These are phyloP conservation scores for Drymonia ruficornis DNA, from an alignment of 2,888 invertebrate species.

Conservation along the genomic window DNA sequence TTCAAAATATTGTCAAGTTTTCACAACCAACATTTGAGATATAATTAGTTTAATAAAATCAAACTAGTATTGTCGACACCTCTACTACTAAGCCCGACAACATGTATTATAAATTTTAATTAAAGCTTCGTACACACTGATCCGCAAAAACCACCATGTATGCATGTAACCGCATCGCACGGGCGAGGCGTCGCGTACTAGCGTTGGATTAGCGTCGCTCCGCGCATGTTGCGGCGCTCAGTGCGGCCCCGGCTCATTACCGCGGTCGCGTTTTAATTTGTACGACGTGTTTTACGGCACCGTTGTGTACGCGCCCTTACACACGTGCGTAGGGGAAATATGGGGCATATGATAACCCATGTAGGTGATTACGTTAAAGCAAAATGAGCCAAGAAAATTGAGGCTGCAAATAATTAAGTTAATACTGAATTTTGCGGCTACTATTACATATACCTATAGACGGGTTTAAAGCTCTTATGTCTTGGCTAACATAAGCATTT, in stretches of 20 bases:
- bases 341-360: constrained; percentile 33
- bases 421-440: neutral
- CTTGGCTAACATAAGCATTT: too few relatives aligned
- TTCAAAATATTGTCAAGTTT: too few relatives aligned
- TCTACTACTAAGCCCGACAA: neutral
- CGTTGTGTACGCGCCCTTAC: constrained; percentile 47
- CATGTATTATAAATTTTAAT: constrained; percentile 44
- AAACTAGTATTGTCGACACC: neutral
- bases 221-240: constrained; percentile 52
- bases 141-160: constrained; percentile 45
- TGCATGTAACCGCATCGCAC: constrained; percentile 45
- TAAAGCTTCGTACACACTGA: constrained; percentile 44
- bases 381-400: constrained; percentile 36
- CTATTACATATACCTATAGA: too few relatives aligned
- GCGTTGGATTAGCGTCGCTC: constrained; percentile 36
- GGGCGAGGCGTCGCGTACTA: constrained; percentile 30
- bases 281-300: constrained; percentile 66
- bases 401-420: neutral
- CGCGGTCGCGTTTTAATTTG: constrained; percentile 79
- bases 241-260: constrained; percentile 60
- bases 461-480: too few relatives aligned
- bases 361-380: constrained; percentile 39
- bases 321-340: constrained; percentile 28
- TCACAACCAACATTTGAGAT: too few relatives aligned
- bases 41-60: neutral